Evolutionary conservation across 2,797 vertebrate species (phyloP), one percentile per base, ranked within the genome.

Genomic region (Psittacula derbiana): DNA sequence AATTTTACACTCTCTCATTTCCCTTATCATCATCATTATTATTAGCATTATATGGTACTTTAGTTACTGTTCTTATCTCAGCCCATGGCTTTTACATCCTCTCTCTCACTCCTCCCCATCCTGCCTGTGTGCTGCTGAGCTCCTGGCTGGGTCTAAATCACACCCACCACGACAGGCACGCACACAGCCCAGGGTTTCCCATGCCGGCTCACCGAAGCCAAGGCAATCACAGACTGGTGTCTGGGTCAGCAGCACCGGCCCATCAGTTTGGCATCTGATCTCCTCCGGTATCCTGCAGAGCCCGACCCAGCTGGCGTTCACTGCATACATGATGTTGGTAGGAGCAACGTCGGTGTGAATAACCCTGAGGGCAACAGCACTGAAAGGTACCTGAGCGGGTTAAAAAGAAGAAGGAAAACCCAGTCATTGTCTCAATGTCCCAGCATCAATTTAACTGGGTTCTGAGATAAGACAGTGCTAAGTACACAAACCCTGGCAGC

Each of bases 161-260:
- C 49, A 53, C 19, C 19, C 52, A 31, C 14, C 6, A 57, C 4
- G 10, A 57, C 21, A 57, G 55, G 55, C 55, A 57, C 9, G 10
- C n/a, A 57, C 55, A 16, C 14, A 33, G 21, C 28, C 21, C 55
- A 33, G 55, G n/a, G n/a, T 16, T 18, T n/a, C 47, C 16, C 30
- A 1, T 25, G 27, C 7, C 14, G 3, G 96, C 99, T 76, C 97
- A 99, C 99, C 99, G 0, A 99, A 98, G 66, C 99, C 99, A 46
- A 99, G 89, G 69, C 99, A 99, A 3, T 99, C 98, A 3, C 99
- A 99, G 95, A 99, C 58, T 0, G 99, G 99, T 0, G 98, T 98
- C 97, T 99, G 98, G 2, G 98, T 98, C 53, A 99, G 98, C 89
- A 99, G 78, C 19, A 99, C 98, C 0, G 99, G 99, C 17, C 99